These are phyloP conservation scores for Anthrax anthrax DNA, from an alignment of 2,888 invertebrate genomes.

Conservation along the genomic window DNA sequence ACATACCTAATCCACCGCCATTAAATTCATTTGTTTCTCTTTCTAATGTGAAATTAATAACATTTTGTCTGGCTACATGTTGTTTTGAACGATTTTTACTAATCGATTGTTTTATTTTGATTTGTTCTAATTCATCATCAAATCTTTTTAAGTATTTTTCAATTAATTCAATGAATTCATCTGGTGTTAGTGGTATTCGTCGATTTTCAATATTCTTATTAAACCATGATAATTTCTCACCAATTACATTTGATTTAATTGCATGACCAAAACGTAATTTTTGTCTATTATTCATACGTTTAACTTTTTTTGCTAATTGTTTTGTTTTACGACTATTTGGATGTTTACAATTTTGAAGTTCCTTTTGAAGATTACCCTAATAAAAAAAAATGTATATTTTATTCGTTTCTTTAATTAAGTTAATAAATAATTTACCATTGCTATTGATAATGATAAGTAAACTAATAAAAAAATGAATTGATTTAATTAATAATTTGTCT, in stretches of 20 bases:
- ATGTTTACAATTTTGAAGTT: conserved; percentile 51
- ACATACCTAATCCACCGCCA: conserved; percentile 56
- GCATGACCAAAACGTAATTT: conserved; percentile 39
- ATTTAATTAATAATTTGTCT: no score
- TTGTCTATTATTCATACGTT: conserved; percentile 37
- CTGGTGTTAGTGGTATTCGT: conserved; percentile 40
- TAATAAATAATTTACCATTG: no score
- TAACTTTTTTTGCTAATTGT: conserved; percentile 54
- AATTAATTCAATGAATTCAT: conserved; percentile 41
- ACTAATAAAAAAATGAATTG: no score
- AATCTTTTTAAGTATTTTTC: conserved; percentile 45
- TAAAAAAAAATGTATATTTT: no score
- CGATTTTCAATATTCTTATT: conserved; percentile 44
- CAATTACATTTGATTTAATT: conserved; percentile 56
- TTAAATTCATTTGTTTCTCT: conserved; percentile 60
- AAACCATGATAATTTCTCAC: conserved; percentile 71
- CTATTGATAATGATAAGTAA: no score
- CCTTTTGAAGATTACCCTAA: conserved; percentile 36
- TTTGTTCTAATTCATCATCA: conserved; percentile 65
- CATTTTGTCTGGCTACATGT: conserved; percentile 65
- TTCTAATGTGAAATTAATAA: conserved; percentile 60
- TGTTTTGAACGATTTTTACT: conserved; percentile 52
- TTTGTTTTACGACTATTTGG: conserved; percentile 75
- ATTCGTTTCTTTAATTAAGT: no score
- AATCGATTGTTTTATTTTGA: conserved; percentile 61